Base-by-base conservation (phyloP, 2,888 invertebrate species). In the Sylvicola fuscatus region DNA sequence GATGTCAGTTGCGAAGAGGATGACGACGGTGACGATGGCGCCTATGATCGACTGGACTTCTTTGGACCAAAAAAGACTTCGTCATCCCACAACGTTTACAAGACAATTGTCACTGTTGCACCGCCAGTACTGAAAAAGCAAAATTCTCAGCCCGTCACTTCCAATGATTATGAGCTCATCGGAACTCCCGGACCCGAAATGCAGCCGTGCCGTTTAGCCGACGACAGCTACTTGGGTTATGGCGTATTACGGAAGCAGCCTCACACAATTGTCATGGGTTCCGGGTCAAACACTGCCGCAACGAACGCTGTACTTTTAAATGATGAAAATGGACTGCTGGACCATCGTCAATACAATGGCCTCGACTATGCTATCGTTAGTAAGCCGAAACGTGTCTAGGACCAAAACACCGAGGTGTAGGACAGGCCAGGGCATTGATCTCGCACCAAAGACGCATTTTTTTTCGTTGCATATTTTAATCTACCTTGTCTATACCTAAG, bases 281-380 rank as follows among this genome's bases (percentile, higher is more conserved):
- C 63, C 40, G 61, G 61, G 38, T 58, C 58, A 48, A 57, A 61
- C 30, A 59, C 56, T 5, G 50, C 63, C 14, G n/a, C 29, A 13
- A 10, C 29, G 14, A 29, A 29, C 11, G 11, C n/a, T 13, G 29
- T 29, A 29, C n/a, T 29, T 4, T 13, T 29, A 10, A 29, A 29
- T 29, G 29, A 29, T 29, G 21, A 21, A 8, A 21, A 21, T 21
- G 21, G 21, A 8, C 21, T 21, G 21, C 62, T 78, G 27, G 68
- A 66, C 48, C 79, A 80, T 51, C 72, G 71, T 49, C 70, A 67
- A 46, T 73, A 72, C 45, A 82, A 81, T 51, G 75, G 81, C 37
- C 70, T 72, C 41, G 79, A 79, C 48, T 84, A 84, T 60, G 81
- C 83, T 41, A 67, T 82, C 49, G 76, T 84, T 38, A 81, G 81